A percentile compares a stretch with the other conserved stretches of the same genome.
Conservation (phyloP, 2,113 vertebrate species). For the Gobio gobio region DNA sequence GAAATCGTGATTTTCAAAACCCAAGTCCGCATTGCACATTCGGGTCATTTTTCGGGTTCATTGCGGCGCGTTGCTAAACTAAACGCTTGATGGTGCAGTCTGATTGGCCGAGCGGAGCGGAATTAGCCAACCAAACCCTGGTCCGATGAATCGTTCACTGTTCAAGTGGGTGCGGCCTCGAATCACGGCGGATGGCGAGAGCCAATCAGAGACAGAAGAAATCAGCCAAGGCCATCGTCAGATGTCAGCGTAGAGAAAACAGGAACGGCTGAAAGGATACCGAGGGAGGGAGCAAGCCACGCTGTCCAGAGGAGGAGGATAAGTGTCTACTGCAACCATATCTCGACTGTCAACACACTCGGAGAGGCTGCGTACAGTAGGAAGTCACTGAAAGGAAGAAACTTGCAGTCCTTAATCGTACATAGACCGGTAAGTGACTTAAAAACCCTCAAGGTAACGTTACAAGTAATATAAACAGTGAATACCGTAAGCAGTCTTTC, state of each 20-base stretch:
- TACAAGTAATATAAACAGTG: not conserved
- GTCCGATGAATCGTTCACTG: slow-evolving; percentile 8
- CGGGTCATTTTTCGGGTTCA: not conserved
- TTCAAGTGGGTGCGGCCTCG: not conserved
- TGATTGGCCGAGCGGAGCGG: not conserved
- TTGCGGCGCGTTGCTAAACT: slow-evolving; percentile 31
- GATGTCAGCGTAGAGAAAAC: slow-evolving; percentile 40
- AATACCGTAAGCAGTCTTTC: not conserved
- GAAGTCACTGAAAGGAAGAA: not conserved
- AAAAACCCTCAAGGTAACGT: not conserved
- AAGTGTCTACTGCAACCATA: slow-evolving; percentile 14
- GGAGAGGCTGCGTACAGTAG: not conserved
- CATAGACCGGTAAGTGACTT: slow-evolving; percentile 27
- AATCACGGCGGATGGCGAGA: slow-evolving; percentile 15
- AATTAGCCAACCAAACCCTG: slow-evolving; percentile 24
- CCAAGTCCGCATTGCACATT: slow-evolving; percentile 19
- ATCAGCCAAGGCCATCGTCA: slow-evolving; percentile 55
- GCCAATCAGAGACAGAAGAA: slow-evolving; percentile 44
- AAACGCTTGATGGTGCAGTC: not conserved
- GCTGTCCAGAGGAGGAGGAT: not conserved
- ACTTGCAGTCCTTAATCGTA: not conserved
- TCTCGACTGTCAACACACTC: slow-evolving; percentile 19
- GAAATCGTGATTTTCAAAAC: slow-evolving; percentile 42
- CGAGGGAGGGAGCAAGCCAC: slow-evolving; percentile 1
- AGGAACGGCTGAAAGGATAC: slow-evolving; percentile 11